These are phyloP conservation scores for Ursus arctos DNA, from an alignment of 2,113 vertebrate genomes.

Conservation along the genomic window DNA sequence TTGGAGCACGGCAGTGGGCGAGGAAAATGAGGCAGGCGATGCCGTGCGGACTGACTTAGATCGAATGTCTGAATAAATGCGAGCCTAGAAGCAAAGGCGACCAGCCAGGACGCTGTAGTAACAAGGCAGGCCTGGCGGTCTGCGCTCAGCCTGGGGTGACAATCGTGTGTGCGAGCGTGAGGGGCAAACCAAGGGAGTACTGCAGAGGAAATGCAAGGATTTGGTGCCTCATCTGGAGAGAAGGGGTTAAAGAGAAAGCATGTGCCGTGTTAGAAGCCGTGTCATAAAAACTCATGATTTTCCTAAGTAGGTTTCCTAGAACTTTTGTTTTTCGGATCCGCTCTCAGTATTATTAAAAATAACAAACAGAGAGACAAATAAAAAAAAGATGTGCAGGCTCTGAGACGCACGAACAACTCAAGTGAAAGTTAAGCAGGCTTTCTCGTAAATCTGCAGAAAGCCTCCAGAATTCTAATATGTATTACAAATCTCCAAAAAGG, in stretches of 20 bases:
- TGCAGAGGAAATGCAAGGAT: background rate
- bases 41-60: background rate
- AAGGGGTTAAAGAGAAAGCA: background rate
- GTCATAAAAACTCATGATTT: background rate
- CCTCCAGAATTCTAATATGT: background rate
- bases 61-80: background rate
- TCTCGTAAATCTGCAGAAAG: background rate
- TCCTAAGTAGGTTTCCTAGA: background rate
- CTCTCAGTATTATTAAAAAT: constrained; percentile 7
- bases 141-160: background rate
- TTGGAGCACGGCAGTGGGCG: background rate
- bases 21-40: background rate
- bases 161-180: accelerated
- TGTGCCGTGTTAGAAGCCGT: background rate
- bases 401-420: background rate
- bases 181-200: background rate
- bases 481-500: background rate
- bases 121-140: background rate
- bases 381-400: background rate
- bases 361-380: background rate
- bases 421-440: constrained; percentile 10
- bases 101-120: background rate
- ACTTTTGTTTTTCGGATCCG: background rate
- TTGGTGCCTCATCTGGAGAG: background rate
- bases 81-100: background rate